These are phyloP conservation scores for Falcunculus frontatus DNA, from an alignment of 2,113 vertebrate genomes.

Conservation along the genomic window DNA sequence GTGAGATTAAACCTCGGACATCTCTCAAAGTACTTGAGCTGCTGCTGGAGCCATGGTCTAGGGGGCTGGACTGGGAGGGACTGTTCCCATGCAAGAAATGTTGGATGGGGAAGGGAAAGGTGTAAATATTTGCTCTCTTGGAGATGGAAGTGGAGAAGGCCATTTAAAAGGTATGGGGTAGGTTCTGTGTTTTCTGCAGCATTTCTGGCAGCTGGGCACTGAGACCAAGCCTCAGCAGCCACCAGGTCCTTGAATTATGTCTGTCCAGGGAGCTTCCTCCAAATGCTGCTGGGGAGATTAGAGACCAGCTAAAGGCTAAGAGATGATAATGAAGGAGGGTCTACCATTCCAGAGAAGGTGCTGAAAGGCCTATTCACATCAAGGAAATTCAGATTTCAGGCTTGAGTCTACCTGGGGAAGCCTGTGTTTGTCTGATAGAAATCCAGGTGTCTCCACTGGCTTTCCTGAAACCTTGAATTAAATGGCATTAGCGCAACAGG, in stretches of 20 bases:
- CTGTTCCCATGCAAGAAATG: not conserved
- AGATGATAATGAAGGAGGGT: not conserved
- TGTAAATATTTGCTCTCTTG: not conserved
- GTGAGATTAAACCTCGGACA: not conserved
- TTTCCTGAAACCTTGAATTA: not conserved
- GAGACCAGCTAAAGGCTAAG: not conserved
- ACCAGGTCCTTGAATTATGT: not conserved
- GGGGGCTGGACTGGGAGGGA: not conserved
- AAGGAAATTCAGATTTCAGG: not conserved
- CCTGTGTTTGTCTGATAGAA: not conserved
- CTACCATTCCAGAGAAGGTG: not conserved
- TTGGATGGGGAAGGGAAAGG: not conserved
- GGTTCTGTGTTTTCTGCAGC: not conserved
- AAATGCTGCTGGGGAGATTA: not conserved
- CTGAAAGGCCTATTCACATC: not conserved
- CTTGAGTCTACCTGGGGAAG: fast-evolving
- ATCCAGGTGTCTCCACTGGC: not conserved
- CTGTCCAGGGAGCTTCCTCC: not conserved
- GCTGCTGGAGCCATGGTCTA: not conserved
- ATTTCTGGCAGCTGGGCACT: not conserved
- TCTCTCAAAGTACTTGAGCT: not conserved
- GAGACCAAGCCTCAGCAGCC: not conserved
- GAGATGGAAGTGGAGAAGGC: not conserved
- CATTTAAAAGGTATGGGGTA: not conserved
- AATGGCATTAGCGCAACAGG: not conserved